Conservation (phyloP, 2,797 vertebrate species). For the Eremophila alpestris region DNA sequence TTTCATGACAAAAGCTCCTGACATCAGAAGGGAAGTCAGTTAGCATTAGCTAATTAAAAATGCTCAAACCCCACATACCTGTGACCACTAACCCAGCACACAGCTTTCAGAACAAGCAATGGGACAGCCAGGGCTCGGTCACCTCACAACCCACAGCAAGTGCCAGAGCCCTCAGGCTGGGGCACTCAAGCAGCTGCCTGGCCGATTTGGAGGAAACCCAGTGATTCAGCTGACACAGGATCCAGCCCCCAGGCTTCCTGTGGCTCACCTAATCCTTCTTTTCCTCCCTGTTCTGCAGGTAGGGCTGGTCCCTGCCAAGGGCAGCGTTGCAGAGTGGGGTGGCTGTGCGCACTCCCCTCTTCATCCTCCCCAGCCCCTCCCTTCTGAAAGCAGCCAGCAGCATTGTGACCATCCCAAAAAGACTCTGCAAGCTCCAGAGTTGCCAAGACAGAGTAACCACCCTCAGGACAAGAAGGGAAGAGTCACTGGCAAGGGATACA, state of each 20-base stretch:
- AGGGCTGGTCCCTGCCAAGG: neutral
- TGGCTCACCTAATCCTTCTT: neutral
- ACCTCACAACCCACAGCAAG: neutral
- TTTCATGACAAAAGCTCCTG: neutral
- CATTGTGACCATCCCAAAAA: fast-evolving
- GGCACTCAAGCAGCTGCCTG: neutral
- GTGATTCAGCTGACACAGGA: neutral
- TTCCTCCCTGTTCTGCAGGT: neutral
- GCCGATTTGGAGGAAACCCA: neutral
- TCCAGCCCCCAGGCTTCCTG: neutral
- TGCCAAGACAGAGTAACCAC: neutral
- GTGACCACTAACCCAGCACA: neutral
- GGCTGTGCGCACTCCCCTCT: no score
- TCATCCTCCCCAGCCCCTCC: neutral
- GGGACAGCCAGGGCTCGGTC: fast-evolving
- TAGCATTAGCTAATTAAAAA: neutral
- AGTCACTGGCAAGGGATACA: neutral
- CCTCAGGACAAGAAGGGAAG: neutral
- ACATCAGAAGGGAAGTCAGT: neutral
- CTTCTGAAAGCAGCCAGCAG: neutral
- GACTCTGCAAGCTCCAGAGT: neutral
- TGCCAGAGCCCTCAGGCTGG: fast-evolving
- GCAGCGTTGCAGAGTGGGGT: fast-evolving
- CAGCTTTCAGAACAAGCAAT: neutral
- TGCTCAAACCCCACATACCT: neutral